Percentiles rank a stretch among this genome's conserved stretches.
These are phyloP conservation scores for Heliopora coerulea DNA, from an alignment of 92 coral and sea anemone species.

Conservation along the genomic window DNA sequence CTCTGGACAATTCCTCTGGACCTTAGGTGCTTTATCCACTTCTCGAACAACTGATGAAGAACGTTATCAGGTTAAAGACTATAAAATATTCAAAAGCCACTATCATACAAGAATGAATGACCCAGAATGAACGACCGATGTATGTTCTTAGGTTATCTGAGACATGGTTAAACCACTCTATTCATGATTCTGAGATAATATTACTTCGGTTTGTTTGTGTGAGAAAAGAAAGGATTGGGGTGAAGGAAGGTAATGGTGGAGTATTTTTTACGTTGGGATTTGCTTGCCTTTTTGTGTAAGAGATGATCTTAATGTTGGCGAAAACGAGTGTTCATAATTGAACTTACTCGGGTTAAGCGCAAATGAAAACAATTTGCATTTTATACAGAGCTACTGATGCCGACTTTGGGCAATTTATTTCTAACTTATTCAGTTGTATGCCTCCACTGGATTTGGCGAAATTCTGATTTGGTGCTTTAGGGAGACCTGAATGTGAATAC, in stretches of 20 bases:
- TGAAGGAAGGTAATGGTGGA: conserved; percentile 37
- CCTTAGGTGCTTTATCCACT: too few species aligned
- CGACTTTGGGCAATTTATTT: conserved; percentile 38
- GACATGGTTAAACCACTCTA: too few species aligned
- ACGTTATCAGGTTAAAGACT: too few species aligned
- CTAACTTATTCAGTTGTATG: conserved; percentile 10
- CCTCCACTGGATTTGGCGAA: conserved; percentile 29
- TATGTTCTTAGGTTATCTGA: too few species aligned
- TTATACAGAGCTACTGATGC: conserved; percentile 51
- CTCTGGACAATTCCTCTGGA: too few species aligned
- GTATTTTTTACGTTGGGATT: neutral
- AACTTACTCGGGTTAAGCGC: conserved; percentile 42
- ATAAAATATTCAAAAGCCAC: too few species aligned
- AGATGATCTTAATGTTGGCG: conserved; percentile 43
- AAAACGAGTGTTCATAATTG: conserved; percentile 49
- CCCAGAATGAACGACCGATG: too few species aligned
- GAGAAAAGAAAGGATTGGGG: conserved; percentile 19
- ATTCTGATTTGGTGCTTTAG: conserved; percentile 44
- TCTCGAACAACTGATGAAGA: too few species aligned
- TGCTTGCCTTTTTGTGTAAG: conserved; percentile 47
- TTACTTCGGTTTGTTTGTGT: conserved; percentile 3
- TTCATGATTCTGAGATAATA: too few species aligned
- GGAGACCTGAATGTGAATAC: conserved; percentile 55
- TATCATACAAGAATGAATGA: too few species aligned
- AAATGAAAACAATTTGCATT: conserved; percentile 48